Base-by-base conservation (phyloP, 2,888 invertebrate genomes). In the Rugalucina vietnamica region DNA sequence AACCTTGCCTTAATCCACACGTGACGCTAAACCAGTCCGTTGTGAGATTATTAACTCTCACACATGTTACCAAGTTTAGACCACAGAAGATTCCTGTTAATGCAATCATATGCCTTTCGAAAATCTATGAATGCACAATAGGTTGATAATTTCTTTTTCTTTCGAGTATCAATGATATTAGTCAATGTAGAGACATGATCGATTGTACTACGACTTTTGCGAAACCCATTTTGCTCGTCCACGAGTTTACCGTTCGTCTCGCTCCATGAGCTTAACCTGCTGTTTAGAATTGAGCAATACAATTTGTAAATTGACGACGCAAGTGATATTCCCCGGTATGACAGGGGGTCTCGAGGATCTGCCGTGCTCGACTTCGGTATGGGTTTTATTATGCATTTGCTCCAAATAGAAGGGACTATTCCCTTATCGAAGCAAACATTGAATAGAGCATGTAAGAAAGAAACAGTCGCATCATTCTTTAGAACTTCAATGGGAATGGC, bases 201-300 rank as follows among this genome's bases (percentile, higher is more conserved):
- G 24, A 70, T 0, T 14, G 75, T 75, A 5, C 43, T 70, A 1
- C 75, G 43, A 2, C 37, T 43, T 69, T 76, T 75, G 1, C 80
- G 27, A 34, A 75, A 80, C 34, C 80, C 76, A 75, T 80, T 80
- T 27, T 80, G 80, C 29, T 80, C 80, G 50, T 80, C 80, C 39
- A 34, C 21, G 1, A 80, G 1, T 1, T 70, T 21, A n/a, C 65
- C 65, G n/a, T 32, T 65, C 2, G 4, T n/a, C 0, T 79, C 65
- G 0, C 29, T 29, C 37, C 60, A 57, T 39, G 21, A 32, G 65
- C 14, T 32, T 39, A 76, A 37, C n/a, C 71, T 36, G 32, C 57
- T 36, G 36, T 77, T 76, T n/a, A 81, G 32, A 60, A 81, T 36
- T 71, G 49, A n/a, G 34, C 72, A 57, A 57, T 81, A 77, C 18